Conservation (phyloP, 64 coral and sea anemone species). For the Exaiptasia diaphana region DNA sequence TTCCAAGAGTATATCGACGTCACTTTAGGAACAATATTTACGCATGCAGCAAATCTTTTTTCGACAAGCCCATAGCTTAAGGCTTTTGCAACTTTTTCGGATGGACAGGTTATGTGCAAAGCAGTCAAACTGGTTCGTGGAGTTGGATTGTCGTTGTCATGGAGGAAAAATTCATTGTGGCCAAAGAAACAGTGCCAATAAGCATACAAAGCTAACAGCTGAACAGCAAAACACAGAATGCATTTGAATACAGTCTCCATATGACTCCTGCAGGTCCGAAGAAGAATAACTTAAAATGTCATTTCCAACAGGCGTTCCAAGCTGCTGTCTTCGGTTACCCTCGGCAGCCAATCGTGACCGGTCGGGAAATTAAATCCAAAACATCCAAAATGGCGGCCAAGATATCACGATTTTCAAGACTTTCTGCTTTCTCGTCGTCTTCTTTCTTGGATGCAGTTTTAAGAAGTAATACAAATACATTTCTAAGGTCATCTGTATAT, state of each 20-base stretch:
- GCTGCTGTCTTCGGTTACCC: background rate
- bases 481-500: background rate
- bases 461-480: background rate
- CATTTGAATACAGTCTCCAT: background rate
- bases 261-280: too few species aligned
- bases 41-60: conserved; percentile 46
- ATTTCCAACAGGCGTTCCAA: conserved; percentile 1
- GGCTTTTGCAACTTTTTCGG: conserved; percentile 12
- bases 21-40: conserved; percentile 55
- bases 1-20: conserved; percentile 43
- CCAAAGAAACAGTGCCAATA: background rate
- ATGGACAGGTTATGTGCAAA: conserved; percentile 41
- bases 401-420: background rate
- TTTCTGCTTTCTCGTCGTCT: background rate
- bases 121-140: background rate
- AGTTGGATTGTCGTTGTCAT: background rate
- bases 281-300: background rate
- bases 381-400: background rate
- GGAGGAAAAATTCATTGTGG: background rate
- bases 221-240: background rate
- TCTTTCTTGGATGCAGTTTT: background rate
- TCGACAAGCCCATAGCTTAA: conserved; percentile 13
- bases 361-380: background rate
- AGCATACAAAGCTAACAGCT: background rate
- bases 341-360: background rate